Conservation (phyloP, 2,797 vertebrate genomes). For the Carduelis carduelis region DNA sequence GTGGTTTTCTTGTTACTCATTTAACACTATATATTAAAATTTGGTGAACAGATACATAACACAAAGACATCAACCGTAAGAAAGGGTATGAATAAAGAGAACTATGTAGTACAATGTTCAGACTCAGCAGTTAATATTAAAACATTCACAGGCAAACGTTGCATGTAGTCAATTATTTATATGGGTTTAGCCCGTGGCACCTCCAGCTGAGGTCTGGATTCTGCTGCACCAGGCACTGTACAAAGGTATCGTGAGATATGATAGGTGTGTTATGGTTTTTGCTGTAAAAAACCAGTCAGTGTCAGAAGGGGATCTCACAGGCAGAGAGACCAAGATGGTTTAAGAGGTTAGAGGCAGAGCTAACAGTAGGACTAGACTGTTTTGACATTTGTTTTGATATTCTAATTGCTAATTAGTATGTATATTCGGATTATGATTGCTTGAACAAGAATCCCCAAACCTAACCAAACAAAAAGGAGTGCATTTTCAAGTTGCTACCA, state of each 20-base stretch:
- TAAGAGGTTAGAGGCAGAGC: neutral
- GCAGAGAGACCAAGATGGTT: neutral
- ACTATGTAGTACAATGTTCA: neutral
- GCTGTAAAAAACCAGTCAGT: fast-evolving
- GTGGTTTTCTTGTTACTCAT: conserved; percentile 66
- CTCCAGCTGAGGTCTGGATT: conserved; percentile 23
- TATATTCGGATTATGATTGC: neutral
- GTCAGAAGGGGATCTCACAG: neutral
- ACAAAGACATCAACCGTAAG: conserved; percentile 48
- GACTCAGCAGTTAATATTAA: conserved; percentile 55
- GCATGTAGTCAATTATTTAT: conserved; percentile 43
- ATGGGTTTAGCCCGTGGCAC: neutral
- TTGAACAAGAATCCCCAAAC: neutral
- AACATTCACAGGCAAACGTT: neutral
- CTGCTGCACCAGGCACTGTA: neutral
- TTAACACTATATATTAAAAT: conserved; percentile 70
- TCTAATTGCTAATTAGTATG: neutral
- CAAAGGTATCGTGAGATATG: neutral
- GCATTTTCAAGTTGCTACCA: neutral
- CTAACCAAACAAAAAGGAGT: neutral
- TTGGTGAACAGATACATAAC: conserved; percentile 51
- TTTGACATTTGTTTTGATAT: neutral
- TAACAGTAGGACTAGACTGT: neutral
- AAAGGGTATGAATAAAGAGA: conserved; percentile 50
- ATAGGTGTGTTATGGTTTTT: neutral